Conservation (phyloP, 2,797 vertebrate species). For the Podarcis siculus region DNA sequence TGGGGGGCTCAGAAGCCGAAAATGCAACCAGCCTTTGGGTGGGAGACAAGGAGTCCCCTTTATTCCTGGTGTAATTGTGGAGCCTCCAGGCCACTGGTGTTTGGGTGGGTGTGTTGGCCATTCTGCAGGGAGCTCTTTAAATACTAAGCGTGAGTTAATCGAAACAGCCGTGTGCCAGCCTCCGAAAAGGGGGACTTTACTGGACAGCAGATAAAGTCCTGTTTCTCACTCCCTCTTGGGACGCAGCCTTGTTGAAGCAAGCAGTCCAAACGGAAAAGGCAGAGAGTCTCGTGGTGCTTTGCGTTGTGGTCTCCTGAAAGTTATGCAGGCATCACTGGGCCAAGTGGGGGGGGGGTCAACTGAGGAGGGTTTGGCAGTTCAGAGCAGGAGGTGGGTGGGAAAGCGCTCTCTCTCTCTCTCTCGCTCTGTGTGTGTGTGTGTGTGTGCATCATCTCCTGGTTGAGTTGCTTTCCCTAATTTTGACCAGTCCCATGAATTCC, state of each 20-base stretch:
- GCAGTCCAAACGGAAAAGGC: not conserved
- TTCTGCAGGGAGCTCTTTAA: slow-evolving; percentile 68
- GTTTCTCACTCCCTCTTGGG: slow-evolving; percentile 21
- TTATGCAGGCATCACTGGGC: not conserved
- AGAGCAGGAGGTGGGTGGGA: not conserved
- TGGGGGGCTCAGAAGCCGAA: not conserved
- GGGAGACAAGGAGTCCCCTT: not conserved
- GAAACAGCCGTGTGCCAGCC: slow-evolving; percentile 62
- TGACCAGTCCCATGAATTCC: not conserved
- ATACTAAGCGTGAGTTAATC: slow-evolving; percentile 66
- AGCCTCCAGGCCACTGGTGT: slow-evolving; percentile 32
- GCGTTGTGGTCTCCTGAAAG: not conserved
- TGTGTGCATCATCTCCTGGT: not conserved
- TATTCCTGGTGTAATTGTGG: slow-evolving; percentile 24
- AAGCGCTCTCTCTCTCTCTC: not conserved
- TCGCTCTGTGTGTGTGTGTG: no score
- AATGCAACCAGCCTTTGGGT: not conserved
- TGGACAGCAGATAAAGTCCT: slow-evolving; percentile 43
- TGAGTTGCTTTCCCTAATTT: not conserved
- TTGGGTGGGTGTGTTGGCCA: slow-evolving; percentile 50
- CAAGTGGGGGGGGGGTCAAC: slow-evolving; percentile 14
- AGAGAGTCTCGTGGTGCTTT: accelerated
- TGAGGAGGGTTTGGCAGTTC: not conserved
- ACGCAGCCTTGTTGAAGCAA: not conserved
- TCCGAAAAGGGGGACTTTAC: slow-evolving; percentile 51